phyloP scores from a whole-genome alignment of 2,113 vertebrate species.

The Coracopsis vasa region DNA sequence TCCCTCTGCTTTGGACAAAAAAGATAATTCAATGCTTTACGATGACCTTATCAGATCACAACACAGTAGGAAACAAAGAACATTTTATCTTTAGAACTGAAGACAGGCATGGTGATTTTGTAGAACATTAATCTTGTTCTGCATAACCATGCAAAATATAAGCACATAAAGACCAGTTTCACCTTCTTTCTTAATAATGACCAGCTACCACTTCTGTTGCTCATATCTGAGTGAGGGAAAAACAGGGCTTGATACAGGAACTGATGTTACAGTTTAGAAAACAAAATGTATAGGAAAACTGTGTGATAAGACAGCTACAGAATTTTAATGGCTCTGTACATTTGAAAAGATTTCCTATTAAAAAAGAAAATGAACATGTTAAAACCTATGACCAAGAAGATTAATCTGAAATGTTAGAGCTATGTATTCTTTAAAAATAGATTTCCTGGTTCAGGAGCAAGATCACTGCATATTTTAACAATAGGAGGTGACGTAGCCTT shows the following conservation, averaged over 20 bases:
- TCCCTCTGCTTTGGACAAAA: neutral
- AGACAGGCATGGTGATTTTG: neutral
- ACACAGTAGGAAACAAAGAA: constrained; percentile 5
- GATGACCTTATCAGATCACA: neutral
- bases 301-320: neutral
- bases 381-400: neutral
- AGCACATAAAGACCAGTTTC: neutral
- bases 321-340: neutral
- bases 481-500: neutral
- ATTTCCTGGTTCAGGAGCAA: neutral
- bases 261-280: neutral
- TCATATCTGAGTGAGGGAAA: neutral
- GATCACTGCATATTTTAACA: neutral
- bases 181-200: neutral
- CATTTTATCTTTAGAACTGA: constrained; percentile 2
- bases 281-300: neutral
- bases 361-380: neutral
- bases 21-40: neutral
- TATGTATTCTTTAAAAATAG: neutral
- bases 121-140: neutral
- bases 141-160: neutral
- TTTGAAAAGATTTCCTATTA: neutral
- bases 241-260: neutral
- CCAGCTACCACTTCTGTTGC: neutral
- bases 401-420: neutral